Evolutionary conservation across 2,113 vertebrate genomes (phyloP).

Genomic region (Boleophthalmus pectinirostris): DNA sequence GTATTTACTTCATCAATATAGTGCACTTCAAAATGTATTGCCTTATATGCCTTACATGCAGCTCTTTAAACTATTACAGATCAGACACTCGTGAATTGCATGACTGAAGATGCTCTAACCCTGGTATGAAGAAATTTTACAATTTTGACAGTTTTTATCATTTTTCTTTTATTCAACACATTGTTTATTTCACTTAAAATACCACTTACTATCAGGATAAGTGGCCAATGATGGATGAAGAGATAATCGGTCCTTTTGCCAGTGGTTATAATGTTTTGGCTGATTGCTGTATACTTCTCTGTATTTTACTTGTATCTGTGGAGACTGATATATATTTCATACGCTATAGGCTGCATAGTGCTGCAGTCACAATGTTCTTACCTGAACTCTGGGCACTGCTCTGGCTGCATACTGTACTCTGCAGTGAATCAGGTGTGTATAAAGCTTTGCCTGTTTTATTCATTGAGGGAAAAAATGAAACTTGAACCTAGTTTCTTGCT

Average conservation of each 20-base stretch:
- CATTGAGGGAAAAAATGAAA: neutral
- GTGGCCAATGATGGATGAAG: neutral
- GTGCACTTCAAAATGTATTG: too few species aligned
- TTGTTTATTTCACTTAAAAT: neutral
- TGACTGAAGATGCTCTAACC: too few species aligned
- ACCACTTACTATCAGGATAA: neutral
- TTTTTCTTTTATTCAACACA: too few species aligned
- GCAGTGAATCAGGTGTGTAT: neutral
- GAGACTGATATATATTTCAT: neutral
- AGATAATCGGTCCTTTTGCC: neutral
- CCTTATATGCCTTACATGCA: too few species aligned
- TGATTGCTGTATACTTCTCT: neutral
- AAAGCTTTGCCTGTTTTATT: neutral
- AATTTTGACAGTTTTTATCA: too few species aligned
- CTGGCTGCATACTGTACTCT: neutral
- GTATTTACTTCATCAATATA: too few species aligned
- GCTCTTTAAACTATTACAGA: too few species aligned
- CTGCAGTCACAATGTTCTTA: neutral
- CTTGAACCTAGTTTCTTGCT: too few species aligned
- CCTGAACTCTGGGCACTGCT: neutral
- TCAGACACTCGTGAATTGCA: too few species aligned
- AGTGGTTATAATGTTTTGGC: constrained; percentile 1
- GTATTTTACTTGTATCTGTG: neutral
- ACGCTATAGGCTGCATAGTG: neutral
- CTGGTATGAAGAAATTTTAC: too few species aligned